phyloP scores from a whole-genome alignment of 1,140 invertebrate genomes.

The Solen grandis region DNA sequence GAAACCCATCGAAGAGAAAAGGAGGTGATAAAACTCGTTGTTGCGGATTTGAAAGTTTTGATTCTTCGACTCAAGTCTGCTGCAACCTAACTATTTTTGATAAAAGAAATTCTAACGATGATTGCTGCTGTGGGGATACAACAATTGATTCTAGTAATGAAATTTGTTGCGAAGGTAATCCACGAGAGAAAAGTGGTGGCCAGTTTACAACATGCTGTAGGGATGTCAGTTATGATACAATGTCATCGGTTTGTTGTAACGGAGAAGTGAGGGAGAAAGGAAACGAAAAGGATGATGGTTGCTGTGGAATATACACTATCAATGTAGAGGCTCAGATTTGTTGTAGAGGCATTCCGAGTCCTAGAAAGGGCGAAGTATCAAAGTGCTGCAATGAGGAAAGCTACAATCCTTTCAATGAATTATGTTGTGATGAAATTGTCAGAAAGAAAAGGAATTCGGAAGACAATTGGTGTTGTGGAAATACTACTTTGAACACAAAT shows the following conservation, averaged over 20 bases:
- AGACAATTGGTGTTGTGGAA: conserved; percentile 53
- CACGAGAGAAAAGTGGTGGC: conserved; percentile 30
- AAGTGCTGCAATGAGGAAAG: conserved; percentile 43
- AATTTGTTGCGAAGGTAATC: conserved; percentile 53
- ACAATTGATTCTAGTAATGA: conserved; percentile 38
- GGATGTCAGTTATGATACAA: conserved; percentile 41
- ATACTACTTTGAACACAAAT: conserved; percentile 38
- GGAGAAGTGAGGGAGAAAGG: conserved; percentile 17
- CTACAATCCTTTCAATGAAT: conserved; percentile 29
- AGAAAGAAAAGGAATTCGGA: conserved; percentile 18
- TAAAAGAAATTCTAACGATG: conserved; percentile 31
- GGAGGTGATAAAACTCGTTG: conserved; percentile 32
- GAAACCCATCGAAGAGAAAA: conserved; percentile 24
- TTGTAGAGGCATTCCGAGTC: conserved; percentile 18
- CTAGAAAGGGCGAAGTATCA: conserved; percentile 32
- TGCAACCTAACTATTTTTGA: conserved; percentile 26
- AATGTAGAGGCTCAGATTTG: conserved; percentile 37
- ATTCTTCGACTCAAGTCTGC: conserved; percentile 41
- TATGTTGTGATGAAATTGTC: conserved; percentile 42
- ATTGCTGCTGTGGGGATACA: conserved; percentile 44
- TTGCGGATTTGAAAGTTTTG: conserved; percentile 42
- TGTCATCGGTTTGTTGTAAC: conserved; percentile 34
- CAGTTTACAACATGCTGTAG: conserved; percentile 49
- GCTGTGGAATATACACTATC: conserved; percentile 46
- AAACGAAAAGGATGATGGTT: conserved; percentile 36